phyloP scores from a whole-genome alignment of 2,797 vertebrate species.

The Harpagifer antarcticus region DNA sequence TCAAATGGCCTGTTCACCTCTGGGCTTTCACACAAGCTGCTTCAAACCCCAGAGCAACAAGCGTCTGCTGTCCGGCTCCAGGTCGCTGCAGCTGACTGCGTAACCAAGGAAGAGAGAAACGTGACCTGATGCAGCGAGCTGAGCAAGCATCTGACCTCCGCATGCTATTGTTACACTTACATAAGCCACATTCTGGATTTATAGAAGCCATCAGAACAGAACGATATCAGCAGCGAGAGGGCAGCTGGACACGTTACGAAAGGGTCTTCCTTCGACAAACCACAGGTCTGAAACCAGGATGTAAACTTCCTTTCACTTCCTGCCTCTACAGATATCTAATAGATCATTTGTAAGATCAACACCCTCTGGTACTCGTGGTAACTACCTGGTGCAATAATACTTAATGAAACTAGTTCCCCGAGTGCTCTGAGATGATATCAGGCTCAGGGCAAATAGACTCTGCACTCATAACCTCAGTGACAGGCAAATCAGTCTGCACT shows the following conservation, averaged over 20 bases:
- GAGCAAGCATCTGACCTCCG: constrained; percentile 74
- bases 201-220: constrained; percentile 54
- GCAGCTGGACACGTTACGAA: constrained; percentile 46
- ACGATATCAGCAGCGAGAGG: constrained; percentile 39
- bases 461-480: not conserved
- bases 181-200: constrained; percentile 65
- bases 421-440: constrained; percentile 5
- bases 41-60: constrained; percentile 14
- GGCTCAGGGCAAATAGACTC: not conserved
- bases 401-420: not conserved
- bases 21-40: not conserved
- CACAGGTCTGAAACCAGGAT: constrained; percentile 9
- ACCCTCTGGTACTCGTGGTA: not conserved
- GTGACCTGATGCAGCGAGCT: constrained; percentile 53
- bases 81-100: constrained; percentile 47
- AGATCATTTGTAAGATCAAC: not conserved
- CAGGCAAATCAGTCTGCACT: constrained; percentile 20
- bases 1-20: not conserved
- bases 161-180: constrained; percentile 74
- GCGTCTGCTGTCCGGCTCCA: constrained; percentile 19
- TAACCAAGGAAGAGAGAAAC: constrained; percentile 58
- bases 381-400: not conserved
- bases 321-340: not conserved
- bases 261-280: constrained; percentile 13
- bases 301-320: not conserved